These are phyloP conservation scores for Tonatia bakeri DNA, from an alignment of 2,113 vertebrate species.

Conservation along the genomic window DNA sequence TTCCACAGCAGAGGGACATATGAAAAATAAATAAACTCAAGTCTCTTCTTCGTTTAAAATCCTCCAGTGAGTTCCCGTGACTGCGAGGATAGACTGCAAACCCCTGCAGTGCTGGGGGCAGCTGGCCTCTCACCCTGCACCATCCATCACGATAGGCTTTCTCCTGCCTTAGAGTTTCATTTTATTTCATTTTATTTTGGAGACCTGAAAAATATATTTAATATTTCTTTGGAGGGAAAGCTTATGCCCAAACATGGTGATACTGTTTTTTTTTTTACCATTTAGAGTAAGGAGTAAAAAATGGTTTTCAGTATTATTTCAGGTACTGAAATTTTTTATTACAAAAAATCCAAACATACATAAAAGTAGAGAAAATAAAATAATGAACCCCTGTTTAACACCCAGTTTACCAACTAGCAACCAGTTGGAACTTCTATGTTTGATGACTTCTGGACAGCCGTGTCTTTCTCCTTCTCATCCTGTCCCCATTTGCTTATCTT, in stretches of 20 bases:
- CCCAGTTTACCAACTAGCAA: not conserved
- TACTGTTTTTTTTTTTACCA: slow-evolving; percentile 69
- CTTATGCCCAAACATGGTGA: slow-evolving; percentile 77
- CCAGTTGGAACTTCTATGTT: not conserved
- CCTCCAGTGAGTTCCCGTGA: not conserved
- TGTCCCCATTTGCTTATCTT: not conserved
- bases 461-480: not conserved
- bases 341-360: not conserved
- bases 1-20: not conserved
- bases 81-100: not conserved
- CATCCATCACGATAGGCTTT: not conserved
- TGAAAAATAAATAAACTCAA: not conserved
- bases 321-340: not conserved
- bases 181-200: not conserved
- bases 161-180: not conserved
- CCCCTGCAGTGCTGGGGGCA: too few relatives aligned
- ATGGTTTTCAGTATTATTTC: not conserved
- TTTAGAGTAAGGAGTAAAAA: slow-evolving; percentile 56
- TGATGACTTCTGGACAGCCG: not conserved
- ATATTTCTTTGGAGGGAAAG: slow-evolving; percentile 80
- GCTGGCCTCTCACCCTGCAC: not conserved
- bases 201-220: slow-evolving; percentile 84
- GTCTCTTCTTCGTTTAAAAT: not conserved
- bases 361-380: not conserved
- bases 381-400: not conserved